Base-by-base conservation (phyloP, 2,113 vertebrate species). In the Istiophorus platypterus region DNA sequence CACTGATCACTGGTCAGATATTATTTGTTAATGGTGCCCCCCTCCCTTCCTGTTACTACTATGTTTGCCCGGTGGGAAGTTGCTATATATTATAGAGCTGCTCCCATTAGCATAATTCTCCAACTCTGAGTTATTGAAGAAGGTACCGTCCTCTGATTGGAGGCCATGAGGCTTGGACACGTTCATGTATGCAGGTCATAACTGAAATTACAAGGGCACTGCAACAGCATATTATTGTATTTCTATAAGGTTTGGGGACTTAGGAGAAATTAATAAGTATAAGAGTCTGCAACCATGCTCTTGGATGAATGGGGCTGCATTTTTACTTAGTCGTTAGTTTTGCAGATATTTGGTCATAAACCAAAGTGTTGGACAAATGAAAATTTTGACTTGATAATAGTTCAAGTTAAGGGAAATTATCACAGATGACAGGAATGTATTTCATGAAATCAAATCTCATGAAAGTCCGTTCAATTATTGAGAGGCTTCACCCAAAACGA, bases 1-100 rank as follows among this genome's bases (percentile, higher is more conserved):
- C 72, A 18, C 7, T 54, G 66, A 66, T 86, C 71, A 61, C 42
- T 17, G 15, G 45, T 68, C 78, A 64, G 56, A 80, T 66, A 64
- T 56, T 6, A 68, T 71, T 56, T 70, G 7, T 54, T 54, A 56
- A 59, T 31, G 34, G 14, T n/a, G 75, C 64, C 57, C 41, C 45
- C 27, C 57, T 57, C 10, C 8, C 8, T 85, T 62, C 73, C 31
- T 69, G 64, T 72, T 61, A 58, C 49, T 75, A 47, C 45, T 72
- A 7, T 57, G 6, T 58, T 27, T 20, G 52, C 66, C 47, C 31
- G 45, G 34, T 66, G 41, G 49, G 47, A 64, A 34, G 26, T 58
- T 26, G 41, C 68, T 68, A 27, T 31, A 15, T 62, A 57, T 31
- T 31, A 24, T 13, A 20, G n/a, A 9, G n/a, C 69, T 62, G 75